phyloP scores from a whole-genome alignment of 2,888 invertebrate genomes.

The Acanthosepion esculentum region DNA sequence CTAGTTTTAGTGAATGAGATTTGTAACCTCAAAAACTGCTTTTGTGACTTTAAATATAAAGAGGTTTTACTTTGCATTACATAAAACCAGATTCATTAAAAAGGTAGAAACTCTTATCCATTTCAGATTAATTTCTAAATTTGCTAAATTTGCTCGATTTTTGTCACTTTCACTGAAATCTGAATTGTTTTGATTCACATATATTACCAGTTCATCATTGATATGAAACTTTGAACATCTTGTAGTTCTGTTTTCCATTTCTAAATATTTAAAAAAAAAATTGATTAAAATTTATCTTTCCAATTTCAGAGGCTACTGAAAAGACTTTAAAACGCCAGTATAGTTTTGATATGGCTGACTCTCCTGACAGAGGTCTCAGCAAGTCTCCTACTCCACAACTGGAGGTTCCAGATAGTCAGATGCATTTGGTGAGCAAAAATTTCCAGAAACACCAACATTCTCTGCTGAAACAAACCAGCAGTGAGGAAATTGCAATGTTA shows the following conservation, averaged over 20 bases:
- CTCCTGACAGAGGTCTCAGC: constrained; percentile 40
- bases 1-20: too few species aligned
- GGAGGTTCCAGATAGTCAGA: not conserved
- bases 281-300: not conserved
- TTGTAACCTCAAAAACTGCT: too few species aligned
- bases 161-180: too few species aligned
- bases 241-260: not conserved
- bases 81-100: too few species aligned
- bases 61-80: too few species aligned
- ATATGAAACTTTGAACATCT: not conserved
- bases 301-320: constrained; percentile 38
- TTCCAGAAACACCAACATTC: not conserved
- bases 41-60: too few species aligned
- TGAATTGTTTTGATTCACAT: too few species aligned
- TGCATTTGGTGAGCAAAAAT: not conserved
- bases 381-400: constrained; percentile 8
- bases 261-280: not conserved
- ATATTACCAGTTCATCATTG: not conserved
- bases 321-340: constrained; percentile 35
- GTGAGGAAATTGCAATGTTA: constrained; percentile 2
- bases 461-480: not conserved
- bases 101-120: too few species aligned
- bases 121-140: too few species aligned
- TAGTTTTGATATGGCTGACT: constrained; percentile 44
- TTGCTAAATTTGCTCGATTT: too few species aligned